phyloP scores from a whole-genome alignment of 2,888 invertebrate species.

The Exocentrus adspersus region DNA sequence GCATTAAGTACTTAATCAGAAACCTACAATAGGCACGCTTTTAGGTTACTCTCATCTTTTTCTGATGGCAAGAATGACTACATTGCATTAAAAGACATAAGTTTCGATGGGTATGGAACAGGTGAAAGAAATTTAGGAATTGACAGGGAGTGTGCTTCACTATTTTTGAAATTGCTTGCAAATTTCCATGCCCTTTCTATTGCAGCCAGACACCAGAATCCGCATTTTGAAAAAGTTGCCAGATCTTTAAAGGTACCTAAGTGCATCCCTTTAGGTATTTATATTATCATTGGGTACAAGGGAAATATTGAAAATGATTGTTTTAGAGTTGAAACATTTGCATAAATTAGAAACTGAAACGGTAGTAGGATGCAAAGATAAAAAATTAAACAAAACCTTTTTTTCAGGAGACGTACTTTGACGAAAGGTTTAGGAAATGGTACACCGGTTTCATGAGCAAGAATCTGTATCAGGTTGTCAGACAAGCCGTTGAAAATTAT shows the following conservation, averaged over 20 bases:
- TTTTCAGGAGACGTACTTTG: slow-evolving; percentile 69
- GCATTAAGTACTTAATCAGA: too few species aligned
- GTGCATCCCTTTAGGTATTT: too few species aligned
- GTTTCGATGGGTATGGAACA: slow-evolving; percentile 55
- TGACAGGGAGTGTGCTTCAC: slow-evolving; percentile 52
- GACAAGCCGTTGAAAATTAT: slow-evolving; percentile 73
- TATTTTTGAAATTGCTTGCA: slow-evolving; percentile 60
- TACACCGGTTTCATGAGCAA: slow-evolving; percentile 66
- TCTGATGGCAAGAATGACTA: slow-evolving; percentile 63
- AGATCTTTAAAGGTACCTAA: slow-evolving; percentile 39
- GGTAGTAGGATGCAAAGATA: too few species aligned
- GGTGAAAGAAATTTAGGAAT: slow-evolving; percentile 55
- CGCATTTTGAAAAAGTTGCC: slow-evolving; percentile 54
- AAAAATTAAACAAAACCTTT: background rate
- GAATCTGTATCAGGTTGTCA: slow-evolving; percentile 66
- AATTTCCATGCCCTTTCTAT: slow-evolving; percentile 64
- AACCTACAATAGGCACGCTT: slow-evolving; percentile 13
- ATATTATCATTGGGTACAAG: too few species aligned
- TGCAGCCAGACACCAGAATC: slow-evolving; percentile 61
- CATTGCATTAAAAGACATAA: slow-evolving; percentile 62
- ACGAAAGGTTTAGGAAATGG: slow-evolving; percentile 68
- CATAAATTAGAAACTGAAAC: too few species aligned
- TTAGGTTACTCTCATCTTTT: slow-evolving; percentile 56
- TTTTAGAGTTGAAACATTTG: too few species aligned
- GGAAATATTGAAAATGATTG: too few species aligned